Evolutionary conservation across 1,140 invertebrate species (phyloP).

Genomic region (Bombus soroeensis): DNA sequence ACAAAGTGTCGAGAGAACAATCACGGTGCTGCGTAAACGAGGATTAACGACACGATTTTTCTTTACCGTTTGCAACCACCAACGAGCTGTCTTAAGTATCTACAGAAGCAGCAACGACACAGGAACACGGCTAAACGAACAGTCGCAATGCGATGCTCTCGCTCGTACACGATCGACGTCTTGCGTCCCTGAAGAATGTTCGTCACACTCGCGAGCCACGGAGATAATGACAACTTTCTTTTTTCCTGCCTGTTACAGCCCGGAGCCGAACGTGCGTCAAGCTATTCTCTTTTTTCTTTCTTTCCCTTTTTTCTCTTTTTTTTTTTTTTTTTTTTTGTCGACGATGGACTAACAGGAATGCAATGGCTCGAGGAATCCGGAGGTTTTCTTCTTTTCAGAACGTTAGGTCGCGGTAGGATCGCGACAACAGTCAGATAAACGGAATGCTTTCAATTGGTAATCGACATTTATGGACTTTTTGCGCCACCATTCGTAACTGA

Average conservation of each 20-base stretch:
- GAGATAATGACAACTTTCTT: conserved; percentile 34
- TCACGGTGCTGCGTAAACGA: conserved; percentile 33
- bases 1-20: conserved; percentile 36
- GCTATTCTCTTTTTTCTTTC: not conserved
- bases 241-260: not conserved
- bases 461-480: conserved; percentile 29
- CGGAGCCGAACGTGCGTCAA: not conserved
- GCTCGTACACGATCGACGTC: conserved; percentile 1
- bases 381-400: conserved; percentile 20
- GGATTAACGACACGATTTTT: conserved; percentile 48
- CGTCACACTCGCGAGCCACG: conserved; percentile 14
- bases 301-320: not conserved
- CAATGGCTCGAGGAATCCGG: conserved; percentile 1
- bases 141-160: not conserved
- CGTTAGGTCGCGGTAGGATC: not conserved
- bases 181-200: conserved; percentile 18
- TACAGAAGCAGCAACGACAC: no score
- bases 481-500: not conserved
- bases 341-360: conserved; percentile 12
- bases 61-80: no score
- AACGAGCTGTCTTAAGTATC: no score
- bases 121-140: no score
- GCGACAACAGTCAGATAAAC: conserved; percentile 31
- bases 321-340: not conserved
- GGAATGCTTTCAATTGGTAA: conserved; percentile 32